phyloP scores from a whole-genome alignment of 2,797 vertebrate species.

The Eulemur rubriventer region DNA sequence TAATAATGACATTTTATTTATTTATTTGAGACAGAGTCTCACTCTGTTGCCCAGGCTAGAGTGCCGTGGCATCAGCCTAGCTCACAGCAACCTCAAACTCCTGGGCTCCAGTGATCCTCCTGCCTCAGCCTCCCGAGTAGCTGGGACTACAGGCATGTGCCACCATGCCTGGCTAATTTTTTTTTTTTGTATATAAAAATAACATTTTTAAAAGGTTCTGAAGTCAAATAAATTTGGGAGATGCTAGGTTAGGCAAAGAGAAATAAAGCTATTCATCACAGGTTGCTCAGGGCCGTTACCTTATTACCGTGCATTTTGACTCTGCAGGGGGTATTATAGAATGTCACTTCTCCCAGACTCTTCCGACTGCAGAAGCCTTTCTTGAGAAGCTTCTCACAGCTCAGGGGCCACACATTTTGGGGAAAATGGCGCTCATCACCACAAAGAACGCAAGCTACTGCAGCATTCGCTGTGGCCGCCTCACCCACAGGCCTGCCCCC shows the following conservation, averaged over 20 bases:
- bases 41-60: too few species aligned
- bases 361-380: not conserved
- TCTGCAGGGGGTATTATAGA: not conserved
- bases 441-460: not conserved
- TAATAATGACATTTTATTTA: not conserved
- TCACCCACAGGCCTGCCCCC: not conserved
- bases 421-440: not conserved
- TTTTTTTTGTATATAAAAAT: too few species aligned
- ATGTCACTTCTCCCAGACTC: not conserved
- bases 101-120: too few species aligned
- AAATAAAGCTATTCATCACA: not conserved
- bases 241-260: not conserved
- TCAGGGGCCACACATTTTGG: not conserved
- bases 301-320: rapidly evolving
- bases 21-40: too few species aligned
- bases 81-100: too few species aligned
- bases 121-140: too few species aligned
- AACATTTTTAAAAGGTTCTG: not conserved
- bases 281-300: not conserved
- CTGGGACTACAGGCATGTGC: too few species aligned
- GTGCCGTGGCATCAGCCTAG: too few species aligned
- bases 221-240: not conserved
- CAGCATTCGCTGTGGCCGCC: not conserved
- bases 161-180: too few species aligned
- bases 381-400: not conserved